Evolutionary conservation across 2,888 invertebrate genomes (phyloP).

Genomic region (Smittia aterrima): DNA sequence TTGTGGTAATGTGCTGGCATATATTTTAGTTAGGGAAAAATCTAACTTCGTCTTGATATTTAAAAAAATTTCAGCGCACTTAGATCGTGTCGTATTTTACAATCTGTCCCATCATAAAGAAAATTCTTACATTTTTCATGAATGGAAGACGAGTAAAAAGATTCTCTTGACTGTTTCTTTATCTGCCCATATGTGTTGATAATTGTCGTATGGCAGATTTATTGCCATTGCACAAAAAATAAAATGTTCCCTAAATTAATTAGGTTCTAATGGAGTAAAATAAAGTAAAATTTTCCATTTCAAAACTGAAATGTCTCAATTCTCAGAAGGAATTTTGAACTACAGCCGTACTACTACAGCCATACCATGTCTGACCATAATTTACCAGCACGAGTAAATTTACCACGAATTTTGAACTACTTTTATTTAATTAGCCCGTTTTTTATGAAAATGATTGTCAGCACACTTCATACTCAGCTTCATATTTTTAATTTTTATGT

Average conservation of each 20-base stretch:
- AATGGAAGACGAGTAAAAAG: neutral
- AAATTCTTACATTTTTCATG: neutral
- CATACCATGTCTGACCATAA: no score
- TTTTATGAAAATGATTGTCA: neutral
- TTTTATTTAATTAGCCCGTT: neutral
- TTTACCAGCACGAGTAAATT: no score
- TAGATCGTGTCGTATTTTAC: no score
- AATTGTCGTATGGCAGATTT: slow-evolving; percentile 24
- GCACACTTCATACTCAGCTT: neutral
- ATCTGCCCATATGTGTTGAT: slow-evolving; percentile 10
- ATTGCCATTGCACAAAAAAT: slow-evolving; percentile 1
- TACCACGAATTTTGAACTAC: no score
- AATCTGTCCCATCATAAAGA: neutral
- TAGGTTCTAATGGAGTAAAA: neutral
- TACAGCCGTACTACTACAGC: no score
- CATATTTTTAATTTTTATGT: neutral
- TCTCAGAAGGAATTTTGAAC: no score
- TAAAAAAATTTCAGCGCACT: no score
- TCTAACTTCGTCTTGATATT: neutral
- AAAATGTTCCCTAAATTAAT: slow-evolving; percentile 5
- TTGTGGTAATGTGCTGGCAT: no score
- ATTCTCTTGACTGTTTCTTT: neutral
- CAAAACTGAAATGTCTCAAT: neutral
- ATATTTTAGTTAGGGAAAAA: no score
- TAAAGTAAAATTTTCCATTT: neutral